Evolutionary conservation across 2,113 vertebrate genomes (phyloP).

Genomic region (Oncorhynchus clarkii): DNA sequence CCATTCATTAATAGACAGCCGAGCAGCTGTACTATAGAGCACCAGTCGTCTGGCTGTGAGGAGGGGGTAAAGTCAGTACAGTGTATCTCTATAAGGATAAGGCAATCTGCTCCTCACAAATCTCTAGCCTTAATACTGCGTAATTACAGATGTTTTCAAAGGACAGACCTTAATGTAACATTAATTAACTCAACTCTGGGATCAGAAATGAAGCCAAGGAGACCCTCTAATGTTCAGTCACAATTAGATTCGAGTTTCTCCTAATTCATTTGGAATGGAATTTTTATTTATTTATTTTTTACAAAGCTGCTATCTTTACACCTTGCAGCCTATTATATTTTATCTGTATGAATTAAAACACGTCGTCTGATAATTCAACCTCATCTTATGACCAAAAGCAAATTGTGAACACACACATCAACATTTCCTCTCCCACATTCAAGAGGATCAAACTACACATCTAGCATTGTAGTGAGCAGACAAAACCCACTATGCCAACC

Average conservation of each 20-base stretch:
- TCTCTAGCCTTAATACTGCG: slow-evolving; percentile 7
- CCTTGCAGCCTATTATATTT: no score
- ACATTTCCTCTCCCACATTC: background rate
- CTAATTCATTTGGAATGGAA: slow-evolving; percentile 17
- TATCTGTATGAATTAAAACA: no score
- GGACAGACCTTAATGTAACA: slow-evolving; percentile 10
- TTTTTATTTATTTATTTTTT: no score
- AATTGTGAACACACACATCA: background rate
- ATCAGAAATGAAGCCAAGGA: slow-evolving; percentile 8
- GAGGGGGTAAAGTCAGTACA: background rate
- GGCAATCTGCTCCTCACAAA: slow-evolving; percentile 1
- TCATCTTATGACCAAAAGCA: no score
- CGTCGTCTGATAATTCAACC: no score
- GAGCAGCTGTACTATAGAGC: no score
- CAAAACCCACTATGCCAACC: background rate
- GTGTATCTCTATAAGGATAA: background rate
- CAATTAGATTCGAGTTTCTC: slow-evolving; percentile 16
- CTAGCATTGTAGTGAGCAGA: background rate
- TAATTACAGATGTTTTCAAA: slow-evolving; percentile 16
- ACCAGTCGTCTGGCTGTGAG: slow-evolving; percentile 3
- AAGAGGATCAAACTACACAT: background rate
- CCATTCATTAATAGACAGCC: slow-evolving; percentile 29
- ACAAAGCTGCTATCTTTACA: no score
- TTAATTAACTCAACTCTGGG: slow-evolving; percentile 18
- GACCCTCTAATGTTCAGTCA: slow-evolving; percentile 16